Percentiles rank a stretch among this genome's conserved stretches.
Conservation (phyloP, 2,113 vertebrate species). For the Arenaria interpres region DNA sequence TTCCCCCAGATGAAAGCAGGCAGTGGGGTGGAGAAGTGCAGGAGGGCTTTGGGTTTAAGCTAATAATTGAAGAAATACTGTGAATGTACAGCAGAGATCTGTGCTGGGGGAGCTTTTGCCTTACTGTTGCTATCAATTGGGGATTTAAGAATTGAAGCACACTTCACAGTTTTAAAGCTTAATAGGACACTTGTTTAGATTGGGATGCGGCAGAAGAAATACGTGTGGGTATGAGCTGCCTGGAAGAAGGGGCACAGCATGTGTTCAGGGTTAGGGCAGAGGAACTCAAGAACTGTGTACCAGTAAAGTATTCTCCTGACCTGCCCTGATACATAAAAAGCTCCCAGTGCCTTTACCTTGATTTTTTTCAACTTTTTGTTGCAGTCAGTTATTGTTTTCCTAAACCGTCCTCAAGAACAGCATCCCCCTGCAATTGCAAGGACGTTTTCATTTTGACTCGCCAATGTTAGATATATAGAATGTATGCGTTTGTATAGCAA, state of each 20-base stretch:
- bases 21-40: background rate
- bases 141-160: background rate
- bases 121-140: background rate
- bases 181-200: background rate
- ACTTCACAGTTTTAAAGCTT: background rate
- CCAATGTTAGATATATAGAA: accelerated
- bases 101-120: background rate
- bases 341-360: background rate
- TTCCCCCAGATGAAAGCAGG: background rate
- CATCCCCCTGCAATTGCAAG: background rate
- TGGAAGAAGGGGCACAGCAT: background rate
- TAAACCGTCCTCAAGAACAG: background rate
- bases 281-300: background rate
- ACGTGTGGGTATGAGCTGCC: background rate
- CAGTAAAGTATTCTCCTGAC: background rate
- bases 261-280: background rate
- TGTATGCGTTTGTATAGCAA: background rate
- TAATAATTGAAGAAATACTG: background rate
- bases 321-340: background rate
- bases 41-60: background rate
- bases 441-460: background rate
- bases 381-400: background rate
- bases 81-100: background rate
- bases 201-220: background rate
- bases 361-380: background rate